Conservation (phyloP, 2,113 vertebrate species). For the Jacana jacana region DNA sequence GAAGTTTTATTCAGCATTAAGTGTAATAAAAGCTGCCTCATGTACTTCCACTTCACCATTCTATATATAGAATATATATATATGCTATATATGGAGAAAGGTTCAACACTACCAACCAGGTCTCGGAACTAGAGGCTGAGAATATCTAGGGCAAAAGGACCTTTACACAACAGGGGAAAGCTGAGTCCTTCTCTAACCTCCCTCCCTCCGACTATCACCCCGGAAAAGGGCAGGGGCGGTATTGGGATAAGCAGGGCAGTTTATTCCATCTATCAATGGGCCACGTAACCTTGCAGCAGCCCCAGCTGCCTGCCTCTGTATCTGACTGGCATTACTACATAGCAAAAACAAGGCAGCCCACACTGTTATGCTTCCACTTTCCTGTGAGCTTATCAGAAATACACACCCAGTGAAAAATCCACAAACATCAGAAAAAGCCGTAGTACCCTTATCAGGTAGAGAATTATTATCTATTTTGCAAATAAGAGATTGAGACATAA, state of each 20-base stretch:
- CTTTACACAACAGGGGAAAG: not conserved
- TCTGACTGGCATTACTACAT: not conserved
- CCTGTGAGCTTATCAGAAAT: not conserved
- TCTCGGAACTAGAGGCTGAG: not conserved
- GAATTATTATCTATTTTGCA: not conserved
- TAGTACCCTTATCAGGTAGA: not conserved
- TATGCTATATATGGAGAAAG: not conserved
- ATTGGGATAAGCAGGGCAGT: not conserved
- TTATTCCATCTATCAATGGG: not conserved
- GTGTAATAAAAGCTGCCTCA: not conserved
- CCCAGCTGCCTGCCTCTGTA: not conserved
- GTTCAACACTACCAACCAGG: not conserved
- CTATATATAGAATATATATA: not conserved
- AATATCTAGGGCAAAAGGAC: not conserved
- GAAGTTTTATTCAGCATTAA: not conserved
- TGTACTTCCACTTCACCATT: not conserved
- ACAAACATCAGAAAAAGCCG: not conserved
- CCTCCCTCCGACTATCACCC: not conserved
- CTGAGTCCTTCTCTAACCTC: not conserved
- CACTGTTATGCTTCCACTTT: not conserved
- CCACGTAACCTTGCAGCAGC: not conserved
- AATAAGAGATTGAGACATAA: not conserved
- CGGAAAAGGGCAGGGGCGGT: rapidly evolving
- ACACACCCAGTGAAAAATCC: not conserved
- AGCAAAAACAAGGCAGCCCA: not conserved